Percentiles rank a stretch among this genome's conserved stretches.
Evolutionary conservation across 2,113 vertebrate genomes (phyloP).

Genomic region (Bothrops jararaca): DNA sequence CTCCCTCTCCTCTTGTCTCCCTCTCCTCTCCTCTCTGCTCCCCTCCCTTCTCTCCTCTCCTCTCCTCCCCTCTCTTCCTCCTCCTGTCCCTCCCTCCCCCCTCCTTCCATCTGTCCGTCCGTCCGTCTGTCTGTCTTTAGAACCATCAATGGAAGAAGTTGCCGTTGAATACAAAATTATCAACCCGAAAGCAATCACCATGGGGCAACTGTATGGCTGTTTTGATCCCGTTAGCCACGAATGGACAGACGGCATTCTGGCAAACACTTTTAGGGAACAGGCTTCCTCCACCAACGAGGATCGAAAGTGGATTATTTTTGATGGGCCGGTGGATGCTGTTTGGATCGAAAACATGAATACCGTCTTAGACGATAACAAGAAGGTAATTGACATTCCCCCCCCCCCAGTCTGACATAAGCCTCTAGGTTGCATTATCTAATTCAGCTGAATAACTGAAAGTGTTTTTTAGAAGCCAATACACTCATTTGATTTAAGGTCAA

Average conservation of each 20-base stretch:
- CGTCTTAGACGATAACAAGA: conserved; percentile 93
- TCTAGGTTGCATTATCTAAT: not conserved
- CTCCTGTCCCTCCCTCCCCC: too few relatives aligned
- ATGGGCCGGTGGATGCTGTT: conserved; percentile 93
- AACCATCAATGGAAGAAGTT: conserved; percentile 81
- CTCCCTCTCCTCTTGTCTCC: rapidly evolving
- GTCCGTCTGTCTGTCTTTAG: conserved; percentile 57
- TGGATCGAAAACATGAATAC: conserved; percentile 99
- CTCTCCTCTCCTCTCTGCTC: not conserved
- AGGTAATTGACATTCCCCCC: conserved; percentile 68
- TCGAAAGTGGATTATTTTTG: conserved; percentile 92
- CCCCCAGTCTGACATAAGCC: rapidly evolving
- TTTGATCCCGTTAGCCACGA: conserved; percentile 89
- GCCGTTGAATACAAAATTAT: conserved; percentile 83
- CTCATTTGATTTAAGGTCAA: not conserved
- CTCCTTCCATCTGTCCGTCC: too few relatives aligned
- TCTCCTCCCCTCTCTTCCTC: not conserved
- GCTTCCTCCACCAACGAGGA: conserved; percentile 76
- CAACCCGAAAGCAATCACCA: conserved; percentile 90
- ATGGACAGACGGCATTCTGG: conserved; percentile 88
- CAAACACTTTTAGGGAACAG: conserved; percentile 83
- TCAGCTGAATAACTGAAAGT: not conserved
- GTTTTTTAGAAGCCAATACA: conserved; percentile 13
- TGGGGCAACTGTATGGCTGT: conserved; percentile 89
- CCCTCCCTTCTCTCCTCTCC: too few relatives aligned